phyloP scores from a whole-genome alignment of 2,113 vertebrate species.

The Hoplias malabaricus region DNA sequence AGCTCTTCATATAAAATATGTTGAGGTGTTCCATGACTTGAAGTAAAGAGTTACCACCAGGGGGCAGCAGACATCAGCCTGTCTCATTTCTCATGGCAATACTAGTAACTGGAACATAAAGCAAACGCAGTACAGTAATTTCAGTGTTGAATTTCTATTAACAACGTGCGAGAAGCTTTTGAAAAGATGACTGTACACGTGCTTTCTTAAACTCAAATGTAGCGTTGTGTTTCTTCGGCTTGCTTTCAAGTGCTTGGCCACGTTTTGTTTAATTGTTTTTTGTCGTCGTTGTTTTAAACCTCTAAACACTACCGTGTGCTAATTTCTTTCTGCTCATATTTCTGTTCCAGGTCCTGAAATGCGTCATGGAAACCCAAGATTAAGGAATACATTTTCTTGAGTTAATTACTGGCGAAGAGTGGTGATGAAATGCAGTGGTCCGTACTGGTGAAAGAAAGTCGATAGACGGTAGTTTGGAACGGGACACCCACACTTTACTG shows the following conservation, averaged over 20 bases:
- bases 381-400: conserved; percentile 16
- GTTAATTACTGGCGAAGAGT: conserved; percentile 5
- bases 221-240: not conserved
- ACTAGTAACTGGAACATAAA: not conserved
- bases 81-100: not conserved
- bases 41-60: conserved; percentile 24
- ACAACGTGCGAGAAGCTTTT: too few relatives aligned
- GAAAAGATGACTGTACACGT: too few relatives aligned
- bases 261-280: not conserved
- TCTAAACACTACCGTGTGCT: not conserved
- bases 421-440: not conserved
- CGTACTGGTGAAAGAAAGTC: not conserved
- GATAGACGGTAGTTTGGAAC: not conserved
- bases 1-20: too few relatives aligned
- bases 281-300: too few relatives aligned
- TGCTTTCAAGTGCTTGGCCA: not conserved
- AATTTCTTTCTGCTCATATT: conserved; percentile 4
- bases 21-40: too few relatives aligned
- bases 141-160: too few relatives aligned
- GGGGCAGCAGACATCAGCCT: not conserved
- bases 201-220: too few relatives aligned
- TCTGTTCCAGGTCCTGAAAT: conserved; percentile 35
- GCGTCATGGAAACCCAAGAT: not conserved
- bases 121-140: not conserved
- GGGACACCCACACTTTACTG: not conserved